phyloP scores from a whole-genome alignment of 1,140 invertebrate genomes.

The Aphidius ervi region DNA sequence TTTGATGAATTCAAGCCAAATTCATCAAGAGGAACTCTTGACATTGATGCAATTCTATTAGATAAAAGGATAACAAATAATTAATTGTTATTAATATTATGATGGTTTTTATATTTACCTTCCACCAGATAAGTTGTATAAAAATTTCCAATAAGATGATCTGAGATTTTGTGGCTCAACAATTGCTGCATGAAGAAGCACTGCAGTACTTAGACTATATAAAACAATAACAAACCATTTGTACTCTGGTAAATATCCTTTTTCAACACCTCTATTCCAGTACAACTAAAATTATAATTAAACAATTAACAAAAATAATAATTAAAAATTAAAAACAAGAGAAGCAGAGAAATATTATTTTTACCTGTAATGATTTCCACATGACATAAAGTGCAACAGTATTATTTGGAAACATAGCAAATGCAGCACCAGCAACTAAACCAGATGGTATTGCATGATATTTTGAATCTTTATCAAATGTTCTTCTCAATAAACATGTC shows the following conservation, averaged over 20 bases:
- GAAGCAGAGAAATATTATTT: slow-evolving; percentile 4
- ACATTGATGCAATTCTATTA: slow-evolving; percentile 57
- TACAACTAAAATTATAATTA: slow-evolving; percentile 53
- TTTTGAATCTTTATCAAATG: slow-evolving; percentile 56
- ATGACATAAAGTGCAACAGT: slow-evolving; percentile 67
- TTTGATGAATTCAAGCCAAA: slow-evolving; percentile 56
- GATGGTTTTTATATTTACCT: slow-evolving; percentile 50
- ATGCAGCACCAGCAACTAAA: slow-evolving; percentile 60
- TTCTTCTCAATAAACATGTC: slow-evolving; percentile 59
- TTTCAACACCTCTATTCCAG: slow-evolving; percentile 59
- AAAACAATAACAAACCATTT: slow-evolving; percentile 64
- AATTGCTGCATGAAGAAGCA: slow-evolving; percentile 76
- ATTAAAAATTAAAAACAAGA: background rate
- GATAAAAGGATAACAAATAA: slow-evolving; percentile 13
- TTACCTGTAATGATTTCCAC: slow-evolving; percentile 69
- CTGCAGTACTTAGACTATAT: slow-evolving; percentile 75
- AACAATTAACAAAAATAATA: background rate
- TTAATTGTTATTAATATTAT: slow-evolving; percentile 1
- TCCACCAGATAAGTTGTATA: slow-evolving; percentile 70
- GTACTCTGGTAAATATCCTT: slow-evolving; percentile 57
- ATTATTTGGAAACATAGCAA: slow-evolving; percentile 63
- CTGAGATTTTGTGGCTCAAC: slow-evolving; percentile 74
- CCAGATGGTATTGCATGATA: slow-evolving; percentile 63
- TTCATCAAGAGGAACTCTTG: slow-evolving; percentile 54
- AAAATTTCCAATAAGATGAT: slow-evolving; percentile 80